phyloP scores from a whole-genome alignment of 2,797 vertebrate genomes.

The Pangasius larnaudii region DNA sequence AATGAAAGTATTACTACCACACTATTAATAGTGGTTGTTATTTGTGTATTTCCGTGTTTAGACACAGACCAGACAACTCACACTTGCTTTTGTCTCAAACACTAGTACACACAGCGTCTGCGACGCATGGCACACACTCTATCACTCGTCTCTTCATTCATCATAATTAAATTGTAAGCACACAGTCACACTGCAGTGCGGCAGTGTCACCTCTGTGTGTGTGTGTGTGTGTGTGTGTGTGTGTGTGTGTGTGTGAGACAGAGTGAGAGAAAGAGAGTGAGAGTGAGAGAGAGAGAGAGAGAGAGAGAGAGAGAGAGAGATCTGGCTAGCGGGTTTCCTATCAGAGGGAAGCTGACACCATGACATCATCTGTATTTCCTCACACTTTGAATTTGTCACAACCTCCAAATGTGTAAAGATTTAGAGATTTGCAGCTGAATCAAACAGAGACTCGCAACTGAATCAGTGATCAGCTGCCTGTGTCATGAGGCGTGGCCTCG shows the following conservation, averaged over 20 bases:
- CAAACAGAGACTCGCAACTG: no score
- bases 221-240: slow-evolving; percentile 5
- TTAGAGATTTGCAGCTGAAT: neutral
- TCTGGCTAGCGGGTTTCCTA: neutral
- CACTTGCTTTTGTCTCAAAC: neutral
- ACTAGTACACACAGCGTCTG: neutral
- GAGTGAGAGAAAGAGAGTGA: neutral
- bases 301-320: neutral
- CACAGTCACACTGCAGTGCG: slow-evolving; percentile 52
- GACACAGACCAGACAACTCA: neutral
- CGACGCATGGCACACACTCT: slow-evolving; percentile 8
- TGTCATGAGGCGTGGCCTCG: neutral
- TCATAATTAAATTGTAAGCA: slow-evolving; percentile 50
- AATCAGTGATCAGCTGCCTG: neutral
- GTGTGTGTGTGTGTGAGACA: neutral
- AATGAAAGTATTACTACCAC: neutral
- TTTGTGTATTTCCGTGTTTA: neutral
- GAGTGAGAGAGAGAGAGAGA: neutral
- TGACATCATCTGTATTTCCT: slow-evolving; percentile 16
- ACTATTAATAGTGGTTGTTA: neutral
- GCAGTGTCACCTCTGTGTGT: slow-evolving; percentile 43
- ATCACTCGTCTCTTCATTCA: slow-evolving; percentile 51
- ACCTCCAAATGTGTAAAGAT: neutral
- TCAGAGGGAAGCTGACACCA: slow-evolving; percentile 2
- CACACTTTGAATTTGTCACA: neutral